These are phyloP conservation scores for Dolichopus griseipennis DNA, from an alignment of 2,888 invertebrate species.

Conservation along the genomic window DNA sequence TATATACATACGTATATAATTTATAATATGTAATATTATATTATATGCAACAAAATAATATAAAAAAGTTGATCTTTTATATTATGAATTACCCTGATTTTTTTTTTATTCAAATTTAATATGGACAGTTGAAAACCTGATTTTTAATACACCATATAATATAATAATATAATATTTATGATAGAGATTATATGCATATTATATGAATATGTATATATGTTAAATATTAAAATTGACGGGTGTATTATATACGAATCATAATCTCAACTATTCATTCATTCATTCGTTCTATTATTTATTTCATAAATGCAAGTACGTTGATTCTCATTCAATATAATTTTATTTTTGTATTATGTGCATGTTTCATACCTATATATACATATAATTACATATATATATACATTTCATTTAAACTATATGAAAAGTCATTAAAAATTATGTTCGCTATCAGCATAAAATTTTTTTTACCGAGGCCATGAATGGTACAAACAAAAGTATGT, in stretches of 20 bases:
- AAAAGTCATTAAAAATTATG: slow-evolving; percentile 6
- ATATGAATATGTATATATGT: neutral
- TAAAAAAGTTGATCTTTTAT: neutral
- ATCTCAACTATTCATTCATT: slow-evolving; percentile 1
- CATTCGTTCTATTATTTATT: neutral
- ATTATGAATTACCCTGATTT: neutral
- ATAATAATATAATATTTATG: too few species aligned
- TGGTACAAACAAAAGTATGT: neutral
- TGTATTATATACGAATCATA: slow-evolving; percentile 6
- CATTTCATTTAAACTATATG: neutral
- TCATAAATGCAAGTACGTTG: too few species aligned
- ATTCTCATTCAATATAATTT: neutral
- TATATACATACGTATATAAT: too few species aligned
- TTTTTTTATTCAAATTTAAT: too few species aligned
- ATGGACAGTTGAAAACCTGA: neutral
- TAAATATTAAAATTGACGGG: slow-evolving; percentile 3
- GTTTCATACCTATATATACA: too few species aligned
- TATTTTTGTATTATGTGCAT: neutral
- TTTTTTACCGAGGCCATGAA: neutral
- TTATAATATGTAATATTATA: neutral
- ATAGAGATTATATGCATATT: slow-evolving; percentile 6
- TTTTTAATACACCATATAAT: neutral
- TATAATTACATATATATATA: too few species aligned
- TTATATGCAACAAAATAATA: too few species aligned
- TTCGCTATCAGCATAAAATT: neutral